Conservation (phyloP, 2,888 invertebrate genomes). For the Hirtodrosophila trivittata region DNA sequence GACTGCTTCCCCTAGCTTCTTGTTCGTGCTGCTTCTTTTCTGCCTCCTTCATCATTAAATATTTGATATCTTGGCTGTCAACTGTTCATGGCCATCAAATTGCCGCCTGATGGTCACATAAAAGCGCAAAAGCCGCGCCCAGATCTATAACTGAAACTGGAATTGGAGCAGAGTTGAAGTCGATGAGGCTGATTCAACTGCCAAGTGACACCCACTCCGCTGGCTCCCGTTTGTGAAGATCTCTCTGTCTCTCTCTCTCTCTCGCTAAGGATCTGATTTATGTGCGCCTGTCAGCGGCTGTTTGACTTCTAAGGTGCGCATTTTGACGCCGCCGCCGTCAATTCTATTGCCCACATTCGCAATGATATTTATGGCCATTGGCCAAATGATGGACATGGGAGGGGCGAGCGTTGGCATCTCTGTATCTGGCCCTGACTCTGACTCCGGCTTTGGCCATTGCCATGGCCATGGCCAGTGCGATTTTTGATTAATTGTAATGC, state of each 20-base stretch:
- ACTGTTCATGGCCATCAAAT: slow-evolving; percentile 75
- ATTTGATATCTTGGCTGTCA: slow-evolving; percentile 61
- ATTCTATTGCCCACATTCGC: slow-evolving; percentile 71
- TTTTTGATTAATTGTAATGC: slow-evolving; percentile 78
- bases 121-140: slow-evolving; percentile 64
- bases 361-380: slow-evolving; percentile 62
- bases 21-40: neutral
- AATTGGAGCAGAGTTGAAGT: slow-evolving; percentile 3
- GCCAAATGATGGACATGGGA: neutral
- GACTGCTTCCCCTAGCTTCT: too few relatives aligned
- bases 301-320: slow-evolving; percentile 71
- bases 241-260: slow-evolving; percentile 9
- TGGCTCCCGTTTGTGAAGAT: neutral
- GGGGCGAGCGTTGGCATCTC: neutral
- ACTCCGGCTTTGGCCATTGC: neutral
- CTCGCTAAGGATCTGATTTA: slow-evolving; percentile 52
- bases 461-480: slow-evolving; percentile 22
- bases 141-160: slow-evolving; percentile 20
- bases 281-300: slow-evolving; percentile 61
- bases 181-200: too few relatives aligned
- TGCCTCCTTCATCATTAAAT: slow-evolving; percentile 14
- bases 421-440: neutral
- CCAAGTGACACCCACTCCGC: slow-evolving; percentile 44
- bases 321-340: slow-evolving; percentile 73
- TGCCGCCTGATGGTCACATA: slow-evolving; percentile 66